Evolutionary conservation across 2,888 invertebrate genomes (phyloP).

Genomic region (Eupsilia transversa): DNA sequence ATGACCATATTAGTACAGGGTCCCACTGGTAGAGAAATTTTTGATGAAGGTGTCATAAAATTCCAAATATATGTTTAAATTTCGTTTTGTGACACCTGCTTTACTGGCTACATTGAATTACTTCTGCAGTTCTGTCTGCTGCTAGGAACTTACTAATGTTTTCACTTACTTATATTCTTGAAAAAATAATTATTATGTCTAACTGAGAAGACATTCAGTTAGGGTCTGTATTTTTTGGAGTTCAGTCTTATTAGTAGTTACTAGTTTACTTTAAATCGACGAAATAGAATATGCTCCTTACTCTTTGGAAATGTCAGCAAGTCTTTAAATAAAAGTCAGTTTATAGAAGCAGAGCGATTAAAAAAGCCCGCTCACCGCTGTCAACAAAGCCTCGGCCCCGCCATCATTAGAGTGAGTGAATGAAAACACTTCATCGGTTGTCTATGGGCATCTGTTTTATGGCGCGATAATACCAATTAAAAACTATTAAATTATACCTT

Average conservation of each 20-base stretch:
- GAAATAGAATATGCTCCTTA: neutral
- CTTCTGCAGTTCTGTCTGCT: neutral
- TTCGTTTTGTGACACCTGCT: constrained; percentile 36
- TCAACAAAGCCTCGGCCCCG: constrained; percentile 50
- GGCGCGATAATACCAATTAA: constrained; percentile 89
- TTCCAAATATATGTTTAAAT: constrained; percentile 30
- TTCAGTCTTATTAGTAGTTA: neutral
- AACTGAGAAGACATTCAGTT: neutral
- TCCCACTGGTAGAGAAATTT: constrained; percentile 47
- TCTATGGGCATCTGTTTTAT: constrained; percentile 87
- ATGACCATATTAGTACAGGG: constrained; percentile 77
- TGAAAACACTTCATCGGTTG: constrained; percentile 86
- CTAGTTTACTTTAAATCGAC: neutral
- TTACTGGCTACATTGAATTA: neutral
- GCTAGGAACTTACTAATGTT: neutral
- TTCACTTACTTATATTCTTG: neutral
- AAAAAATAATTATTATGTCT: neutral
- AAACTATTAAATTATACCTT: constrained; percentile 88
- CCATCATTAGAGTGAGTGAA: constrained; percentile 78
- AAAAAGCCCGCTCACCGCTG: constrained; percentile 45
- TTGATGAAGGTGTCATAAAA: constrained; percentile 60
- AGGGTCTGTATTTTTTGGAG: neutral
- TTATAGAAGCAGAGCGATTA: constrained; percentile 9
- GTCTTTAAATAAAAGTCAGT: neutral
- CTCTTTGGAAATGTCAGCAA: neutral